A percentile compares a stretch with the other conserved stretches of the same genome.
phyloP scores from a whole-genome alignment of 2,113 vertebrate species.

The Chaenogobius annularis region DNA sequence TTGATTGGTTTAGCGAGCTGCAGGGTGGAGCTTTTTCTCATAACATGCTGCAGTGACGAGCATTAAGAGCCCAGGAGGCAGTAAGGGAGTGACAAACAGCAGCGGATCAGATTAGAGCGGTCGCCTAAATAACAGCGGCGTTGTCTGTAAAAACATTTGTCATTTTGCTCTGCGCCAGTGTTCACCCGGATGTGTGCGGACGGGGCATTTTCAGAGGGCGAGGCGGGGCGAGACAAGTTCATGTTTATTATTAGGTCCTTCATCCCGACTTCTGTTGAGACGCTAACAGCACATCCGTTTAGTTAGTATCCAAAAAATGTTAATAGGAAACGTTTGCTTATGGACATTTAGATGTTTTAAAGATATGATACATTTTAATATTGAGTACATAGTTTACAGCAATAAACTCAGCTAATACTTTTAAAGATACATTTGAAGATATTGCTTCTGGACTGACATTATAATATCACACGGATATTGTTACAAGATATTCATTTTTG shows the following conservation, averaged over 20 bases:
- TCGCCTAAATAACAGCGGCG: slow-evolving; percentile 28
- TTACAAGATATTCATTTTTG: too few relatives aligned
- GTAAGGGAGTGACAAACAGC: slow-evolving; percentile 51
- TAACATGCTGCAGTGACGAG: slow-evolving; percentile 71
- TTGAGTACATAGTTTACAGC: too few relatives aligned
- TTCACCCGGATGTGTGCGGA: neutral
- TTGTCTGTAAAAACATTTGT: slow-evolving; percentile 20
- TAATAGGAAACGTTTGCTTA: too few relatives aligned
- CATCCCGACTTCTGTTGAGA: neutral
- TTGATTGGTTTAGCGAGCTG: slow-evolving; percentile 66
- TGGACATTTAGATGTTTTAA: too few relatives aligned
- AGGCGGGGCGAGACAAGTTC: slow-evolving; percentile 24
- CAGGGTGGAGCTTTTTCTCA: slow-evolving; percentile 68
- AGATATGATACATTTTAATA: too few relatives aligned
- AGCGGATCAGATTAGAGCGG: slow-evolving; percentile 34
- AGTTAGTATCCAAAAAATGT: neutral
- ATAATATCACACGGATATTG: too few relatives aligned
- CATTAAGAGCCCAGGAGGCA: slow-evolving; percentile 62
- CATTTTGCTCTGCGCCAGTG: neutral
- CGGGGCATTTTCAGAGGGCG: slow-evolving; percentile 21
- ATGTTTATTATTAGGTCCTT: neutral
- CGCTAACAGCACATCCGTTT: neutral
- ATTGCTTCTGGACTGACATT: too few relatives aligned
- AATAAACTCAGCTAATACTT: too few relatives aligned
- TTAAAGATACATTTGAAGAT: too few relatives aligned